A percentile compares a stretch with the other conserved stretches of the same genome.
phyloP scores from a whole-genome alignment of 2,797 vertebrate species.

The Orientallactaga sibirica region DNA sequence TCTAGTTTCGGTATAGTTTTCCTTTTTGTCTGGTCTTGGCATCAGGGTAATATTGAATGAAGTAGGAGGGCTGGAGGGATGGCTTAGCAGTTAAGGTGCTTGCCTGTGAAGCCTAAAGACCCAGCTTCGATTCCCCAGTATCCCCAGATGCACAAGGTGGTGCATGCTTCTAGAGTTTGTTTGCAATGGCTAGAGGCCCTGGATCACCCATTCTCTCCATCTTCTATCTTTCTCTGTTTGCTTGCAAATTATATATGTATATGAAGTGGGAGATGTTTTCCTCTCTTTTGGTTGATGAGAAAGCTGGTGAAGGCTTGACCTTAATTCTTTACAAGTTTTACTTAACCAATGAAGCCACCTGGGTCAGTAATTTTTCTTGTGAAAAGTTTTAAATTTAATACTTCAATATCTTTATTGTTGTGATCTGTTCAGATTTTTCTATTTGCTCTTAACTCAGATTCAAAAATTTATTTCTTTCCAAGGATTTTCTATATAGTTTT shows the following conservation, averaged over 20 bases:
- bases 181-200: too few relatives aligned
- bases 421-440: not conserved
- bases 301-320: not conserved
- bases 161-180: too few relatives aligned
- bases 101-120: too few relatives aligned
- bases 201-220: too few relatives aligned
- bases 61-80: not conserved
- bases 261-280: not conserved
- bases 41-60: too few relatives aligned
- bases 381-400: conserved; percentile 16
- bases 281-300: not conserved
- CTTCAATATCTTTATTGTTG: conserved; percentile 1
- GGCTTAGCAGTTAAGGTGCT: too few relatives aligned
- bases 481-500: not conserved
- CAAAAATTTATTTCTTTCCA: not conserved
- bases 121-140: too few relatives aligned
- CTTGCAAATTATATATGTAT: too few relatives aligned
- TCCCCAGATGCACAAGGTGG: too few relatives aligned
- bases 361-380: not conserved
- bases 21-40: too few relatives aligned
- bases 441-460: conserved; percentile 13
- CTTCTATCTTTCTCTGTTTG: too few relatives aligned
- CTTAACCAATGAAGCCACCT: not conserved
- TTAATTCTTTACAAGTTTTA: not conserved
- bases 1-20: too few relatives aligned